Conservation (phyloP, 2,113 vertebrate genomes). For the Pituophis catenifer region DNA sequence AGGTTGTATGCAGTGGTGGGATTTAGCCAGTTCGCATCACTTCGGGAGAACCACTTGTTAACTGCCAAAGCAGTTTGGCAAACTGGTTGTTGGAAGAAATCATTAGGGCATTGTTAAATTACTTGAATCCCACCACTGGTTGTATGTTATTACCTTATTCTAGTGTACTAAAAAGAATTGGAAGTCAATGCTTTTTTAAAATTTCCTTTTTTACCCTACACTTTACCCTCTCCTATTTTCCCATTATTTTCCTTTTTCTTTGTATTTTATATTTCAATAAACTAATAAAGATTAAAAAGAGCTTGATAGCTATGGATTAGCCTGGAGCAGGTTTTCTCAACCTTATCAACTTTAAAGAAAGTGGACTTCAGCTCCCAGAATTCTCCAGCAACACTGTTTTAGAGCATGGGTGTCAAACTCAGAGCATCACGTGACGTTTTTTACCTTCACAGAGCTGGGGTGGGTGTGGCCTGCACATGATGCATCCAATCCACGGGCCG, state of each 20-base stretch:
- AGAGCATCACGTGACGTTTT: too few species aligned
- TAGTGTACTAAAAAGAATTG: background rate
- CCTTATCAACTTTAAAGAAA: background rate
- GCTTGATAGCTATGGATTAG: background rate
- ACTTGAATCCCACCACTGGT: background rate
- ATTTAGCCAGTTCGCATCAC: too few species aligned
- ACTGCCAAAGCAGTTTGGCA: too few species aligned
- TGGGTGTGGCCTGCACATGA: too few species aligned
- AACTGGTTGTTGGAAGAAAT: too few species aligned
- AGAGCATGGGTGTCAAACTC: background rate
- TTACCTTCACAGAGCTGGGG: too few species aligned
- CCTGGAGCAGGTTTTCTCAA: background rate
- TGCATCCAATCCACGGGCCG: fast-evolving
- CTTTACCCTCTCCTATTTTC: background rate
- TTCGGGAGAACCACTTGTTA: too few species aligned
- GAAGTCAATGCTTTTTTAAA: background rate
- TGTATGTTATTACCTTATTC: background rate
- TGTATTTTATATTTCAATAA: background rate
- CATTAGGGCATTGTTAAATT: too few species aligned
- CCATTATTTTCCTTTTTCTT: background rate
- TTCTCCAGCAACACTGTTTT: background rate
- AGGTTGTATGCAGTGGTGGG: background rate
- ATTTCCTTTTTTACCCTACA: background rate
- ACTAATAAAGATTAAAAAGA: background rate
- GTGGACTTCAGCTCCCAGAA: background rate